Conservation (phyloP, 1,140 invertebrate genomes). For the Drosophila sulfurigaster region DNA sequence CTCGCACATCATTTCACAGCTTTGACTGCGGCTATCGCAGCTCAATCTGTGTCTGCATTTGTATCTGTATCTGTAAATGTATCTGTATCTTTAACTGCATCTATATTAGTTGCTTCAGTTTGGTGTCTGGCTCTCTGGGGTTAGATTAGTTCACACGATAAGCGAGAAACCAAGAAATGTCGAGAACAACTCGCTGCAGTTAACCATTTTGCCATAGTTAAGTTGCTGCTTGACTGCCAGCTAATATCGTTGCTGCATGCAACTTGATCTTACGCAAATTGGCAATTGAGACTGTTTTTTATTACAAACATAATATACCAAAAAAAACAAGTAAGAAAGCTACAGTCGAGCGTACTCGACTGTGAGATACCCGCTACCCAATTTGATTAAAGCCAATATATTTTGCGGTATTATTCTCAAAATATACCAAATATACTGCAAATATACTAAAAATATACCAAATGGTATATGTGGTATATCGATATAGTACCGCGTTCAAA, state of each 20-base stretch:
- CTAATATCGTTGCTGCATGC: slow-evolving; percentile 44
- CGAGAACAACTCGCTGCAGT: slow-evolving; percentile 6
- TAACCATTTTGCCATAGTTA: neutral
- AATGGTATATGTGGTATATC: too few species aligned
- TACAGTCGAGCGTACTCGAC: too few species aligned
- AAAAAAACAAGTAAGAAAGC: too few species aligned
- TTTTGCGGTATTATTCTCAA: too few species aligned
- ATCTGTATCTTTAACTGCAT: slow-evolving; percentile 1
- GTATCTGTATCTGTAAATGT: neutral
- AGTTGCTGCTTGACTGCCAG: slow-evolving; percentile 67
- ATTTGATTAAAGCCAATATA: too few species aligned
- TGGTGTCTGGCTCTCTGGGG: slow-evolving; percentile 21
- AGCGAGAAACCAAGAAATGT: slow-evolving; percentile 45
- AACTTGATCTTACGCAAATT: neutral
- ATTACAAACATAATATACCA: too few species aligned
- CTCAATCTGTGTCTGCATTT: slow-evolving; percentile 10
- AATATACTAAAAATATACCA: too few species aligned
- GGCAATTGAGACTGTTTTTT: too few species aligned
- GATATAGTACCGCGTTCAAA: too few species aligned
- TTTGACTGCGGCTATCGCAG: slow-evolving; percentile 19
- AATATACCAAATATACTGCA: too few species aligned
- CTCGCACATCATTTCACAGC: slow-evolving; percentile 76
- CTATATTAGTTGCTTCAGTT: slow-evolving; percentile 7
- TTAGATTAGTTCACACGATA: slow-evolving; percentile 82
- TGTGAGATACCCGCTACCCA: too few species aligned